phyloP scores from a whole-genome alignment of 1,140 invertebrate species.

The Sarcophaga bullata region DNA sequence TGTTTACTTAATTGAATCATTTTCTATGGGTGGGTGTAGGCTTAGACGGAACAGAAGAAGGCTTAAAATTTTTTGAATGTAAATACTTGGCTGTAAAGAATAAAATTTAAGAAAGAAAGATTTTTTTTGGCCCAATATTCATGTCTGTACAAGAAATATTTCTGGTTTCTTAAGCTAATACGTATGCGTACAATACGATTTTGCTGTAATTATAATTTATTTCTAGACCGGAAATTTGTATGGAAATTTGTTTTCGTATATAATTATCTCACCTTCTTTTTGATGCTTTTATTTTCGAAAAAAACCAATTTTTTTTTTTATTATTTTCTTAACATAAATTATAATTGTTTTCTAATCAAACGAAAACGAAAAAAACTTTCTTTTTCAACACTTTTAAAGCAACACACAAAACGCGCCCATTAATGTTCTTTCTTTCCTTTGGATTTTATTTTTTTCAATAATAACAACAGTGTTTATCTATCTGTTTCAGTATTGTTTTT shows the following conservation, averaged over 20 bases:
- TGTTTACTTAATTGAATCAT: not conserved
- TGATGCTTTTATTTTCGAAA: not conserved
- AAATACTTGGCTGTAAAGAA: not conserved
- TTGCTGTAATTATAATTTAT: not conserved
- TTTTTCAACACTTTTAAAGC: not conserved
- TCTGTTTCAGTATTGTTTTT: not conserved
- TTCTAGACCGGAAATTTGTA: not conserved
- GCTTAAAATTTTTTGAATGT: not conserved
- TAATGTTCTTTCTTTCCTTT: not conserved
- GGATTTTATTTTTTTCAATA: not conserved
- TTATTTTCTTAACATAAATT: not conserved
- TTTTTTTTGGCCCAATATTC: too few relatives aligned
- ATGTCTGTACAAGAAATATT: too few relatives aligned
- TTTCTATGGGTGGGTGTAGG: not conserved
- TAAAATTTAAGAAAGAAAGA: too few relatives aligned
- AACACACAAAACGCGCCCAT: not conserved
- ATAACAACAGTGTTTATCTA: not conserved
- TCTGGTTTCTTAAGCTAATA: too few relatives aligned
- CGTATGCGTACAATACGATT: too few relatives aligned
- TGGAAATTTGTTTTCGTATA: not conserved
- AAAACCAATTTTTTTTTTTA: not conserved
- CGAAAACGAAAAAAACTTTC: not conserved
- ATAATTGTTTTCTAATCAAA: slow-evolving; percentile 14
- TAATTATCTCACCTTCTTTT: not conserved
- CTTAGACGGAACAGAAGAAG: not conserved